These are phyloP conservation scores for Symphodus melops DNA, from an alignment of 2,113 vertebrate genomes.

Conservation along the genomic window DNA sequence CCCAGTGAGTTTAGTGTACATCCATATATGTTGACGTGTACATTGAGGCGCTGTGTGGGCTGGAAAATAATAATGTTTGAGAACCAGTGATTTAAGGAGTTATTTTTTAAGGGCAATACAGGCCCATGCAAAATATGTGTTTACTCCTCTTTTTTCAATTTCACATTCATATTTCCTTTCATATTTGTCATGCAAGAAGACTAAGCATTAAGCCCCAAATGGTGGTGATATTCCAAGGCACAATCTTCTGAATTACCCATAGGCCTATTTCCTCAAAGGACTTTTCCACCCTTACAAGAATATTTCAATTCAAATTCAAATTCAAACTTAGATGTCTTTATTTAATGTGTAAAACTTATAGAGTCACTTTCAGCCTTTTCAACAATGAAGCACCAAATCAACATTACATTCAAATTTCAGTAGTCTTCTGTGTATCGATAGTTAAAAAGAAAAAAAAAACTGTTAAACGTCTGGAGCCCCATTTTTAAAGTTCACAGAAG, in stretches of 20 bases:
- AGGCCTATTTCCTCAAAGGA: neutral
- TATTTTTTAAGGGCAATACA: neutral
- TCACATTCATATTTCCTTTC: neutral
- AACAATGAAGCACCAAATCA: neutral
- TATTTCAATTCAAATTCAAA: too few species aligned
- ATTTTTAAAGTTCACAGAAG: too few species aligned
- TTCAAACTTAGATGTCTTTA: neutral
- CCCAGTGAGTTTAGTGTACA: too few species aligned
- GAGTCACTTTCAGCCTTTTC: neutral
- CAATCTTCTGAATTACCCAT: too few species aligned
- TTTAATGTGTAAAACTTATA: conserved; percentile 4
- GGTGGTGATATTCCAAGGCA: too few species aligned
- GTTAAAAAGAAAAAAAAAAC: neutral
- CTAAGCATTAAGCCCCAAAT: neutral
- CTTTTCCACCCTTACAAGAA: neutral
- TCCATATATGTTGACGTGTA: too few species aligned
- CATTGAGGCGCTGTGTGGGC: too few species aligned
- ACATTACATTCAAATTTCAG: neutral
- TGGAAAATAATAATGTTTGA: too few species aligned
- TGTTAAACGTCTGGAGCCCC: too few species aligned
- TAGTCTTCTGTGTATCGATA: neutral
- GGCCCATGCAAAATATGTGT: neutral
- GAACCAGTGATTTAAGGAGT: too few species aligned
- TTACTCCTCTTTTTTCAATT: neutral
- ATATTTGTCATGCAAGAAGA: neutral